phyloP scores from a whole-genome alignment of 2,888 invertebrate genomes.

The Xestia ashworthii region DNA sequence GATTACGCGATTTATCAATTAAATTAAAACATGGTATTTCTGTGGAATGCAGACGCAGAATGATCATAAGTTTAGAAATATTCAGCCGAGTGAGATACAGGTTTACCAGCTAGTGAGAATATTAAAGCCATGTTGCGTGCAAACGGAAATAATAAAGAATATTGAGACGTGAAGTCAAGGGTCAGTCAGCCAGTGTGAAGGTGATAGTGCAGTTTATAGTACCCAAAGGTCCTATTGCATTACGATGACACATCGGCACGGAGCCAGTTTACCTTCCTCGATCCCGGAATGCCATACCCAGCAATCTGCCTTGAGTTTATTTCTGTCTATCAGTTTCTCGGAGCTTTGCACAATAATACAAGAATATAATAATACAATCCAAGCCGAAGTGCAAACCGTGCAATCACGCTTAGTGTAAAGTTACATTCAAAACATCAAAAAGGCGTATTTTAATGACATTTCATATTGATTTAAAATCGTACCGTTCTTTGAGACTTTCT shows the following conservation, averaged over 20 bases:
- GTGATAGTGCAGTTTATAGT: slow-evolving; percentile 50
- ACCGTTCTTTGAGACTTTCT: slow-evolving; percentile 44
- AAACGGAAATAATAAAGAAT: slow-evolving; percentile 53
- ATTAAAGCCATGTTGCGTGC: slow-evolving; percentile 15
- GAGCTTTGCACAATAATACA: slow-evolving; percentile 42
- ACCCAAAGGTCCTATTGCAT: slow-evolving; percentile 53
- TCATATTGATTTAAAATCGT: slow-evolving; percentile 38
- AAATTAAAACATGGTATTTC: slow-evolving; percentile 53
- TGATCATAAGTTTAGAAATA: slow-evolving; percentile 49
- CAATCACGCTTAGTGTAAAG: slow-evolving; percentile 20
- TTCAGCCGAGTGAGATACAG: slow-evolving; percentile 44
- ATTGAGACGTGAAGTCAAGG: slow-evolving; percentile 49
- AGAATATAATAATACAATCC: slow-evolving; percentile 54
- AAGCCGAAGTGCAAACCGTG: slow-evolving; percentile 23
- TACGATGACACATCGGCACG: slow-evolving; percentile 69
- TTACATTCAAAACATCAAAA: slow-evolving; percentile 37
- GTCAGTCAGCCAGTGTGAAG: slow-evolving; percentile 64
- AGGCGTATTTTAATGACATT: slow-evolving; percentile 23
- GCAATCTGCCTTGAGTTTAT: slow-evolving; percentile 66
- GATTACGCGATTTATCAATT: slow-evolving; percentile 57
- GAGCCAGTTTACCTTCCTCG: slow-evolving; percentile 74
- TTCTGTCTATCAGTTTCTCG: slow-evolving; percentile 68
- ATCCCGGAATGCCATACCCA: slow-evolving; percentile 71
- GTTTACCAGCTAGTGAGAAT: slow-evolving; percentile 20
- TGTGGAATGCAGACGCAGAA: slow-evolving; percentile 54